These are phyloP conservation scores for Thereva nobilitata DNA, from an alignment of 2,888 invertebrate genomes.

Conservation along the genomic window DNA sequence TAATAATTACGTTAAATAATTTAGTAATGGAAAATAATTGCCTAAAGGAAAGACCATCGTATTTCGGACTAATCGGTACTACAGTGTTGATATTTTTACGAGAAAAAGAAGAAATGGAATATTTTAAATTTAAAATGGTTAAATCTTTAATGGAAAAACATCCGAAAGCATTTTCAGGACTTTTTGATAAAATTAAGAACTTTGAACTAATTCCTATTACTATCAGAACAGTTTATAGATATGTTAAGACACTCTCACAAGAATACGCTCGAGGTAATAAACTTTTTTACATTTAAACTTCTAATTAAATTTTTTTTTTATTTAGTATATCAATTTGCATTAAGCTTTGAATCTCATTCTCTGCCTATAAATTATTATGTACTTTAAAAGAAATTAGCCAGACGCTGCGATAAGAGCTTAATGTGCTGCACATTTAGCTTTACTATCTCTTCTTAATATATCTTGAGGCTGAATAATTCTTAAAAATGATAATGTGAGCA, in stretches of 20 bases:
- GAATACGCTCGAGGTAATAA: not conserved
- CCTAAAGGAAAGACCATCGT: not conserved
- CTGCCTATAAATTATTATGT: too few relatives aligned
- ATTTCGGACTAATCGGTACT: conserved; percentile 32
- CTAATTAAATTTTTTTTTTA: too few relatives aligned
- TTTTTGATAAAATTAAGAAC: conserved; percentile 14
- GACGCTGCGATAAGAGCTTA: too few relatives aligned
- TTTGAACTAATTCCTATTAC: not conserved
- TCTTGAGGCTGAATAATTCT: too few relatives aligned
- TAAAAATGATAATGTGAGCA: too few relatives aligned
- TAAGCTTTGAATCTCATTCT: too few relatives aligned
- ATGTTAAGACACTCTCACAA: conserved; percentile 4
- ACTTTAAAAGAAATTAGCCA: too few relatives aligned
- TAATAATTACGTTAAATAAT: conserved; percentile 10
- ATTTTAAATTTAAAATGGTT: not conserved
- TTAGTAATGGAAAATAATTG: conserved; percentile 1
- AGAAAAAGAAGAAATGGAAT: conserved; percentile 9
- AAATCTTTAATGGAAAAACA: conserved; percentile 2
- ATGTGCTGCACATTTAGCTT: too few relatives aligned
- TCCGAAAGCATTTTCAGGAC: not conserved
- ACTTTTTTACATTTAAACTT: not conserved
- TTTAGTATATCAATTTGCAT: too few relatives aligned
- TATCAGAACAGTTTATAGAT: conserved; percentile 19
- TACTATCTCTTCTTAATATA: too few relatives aligned
- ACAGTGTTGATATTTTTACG: conserved; percentile 33